phyloP scores from a whole-genome alignment of 2,113 vertebrate genomes.

The Seriola dumerili region DNA sequence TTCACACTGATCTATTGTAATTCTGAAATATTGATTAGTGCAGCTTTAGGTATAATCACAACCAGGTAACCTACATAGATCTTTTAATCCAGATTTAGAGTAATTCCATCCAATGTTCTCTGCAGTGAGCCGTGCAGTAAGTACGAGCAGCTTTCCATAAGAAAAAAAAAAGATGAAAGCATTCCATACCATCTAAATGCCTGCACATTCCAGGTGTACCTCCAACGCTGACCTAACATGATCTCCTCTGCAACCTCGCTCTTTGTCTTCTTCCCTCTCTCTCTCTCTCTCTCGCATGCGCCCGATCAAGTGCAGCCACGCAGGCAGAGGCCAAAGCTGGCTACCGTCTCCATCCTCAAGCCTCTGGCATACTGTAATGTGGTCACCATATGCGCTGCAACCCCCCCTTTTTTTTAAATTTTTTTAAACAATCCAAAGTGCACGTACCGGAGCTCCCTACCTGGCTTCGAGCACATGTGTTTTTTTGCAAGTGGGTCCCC shows the following conservation, averaged over 20 bases:
- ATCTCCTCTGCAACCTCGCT: constrained; percentile 36
- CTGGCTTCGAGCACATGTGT: constrained; percentile 59
- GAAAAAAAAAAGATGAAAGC: constrained; percentile 71
- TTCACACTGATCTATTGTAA: not conserved
- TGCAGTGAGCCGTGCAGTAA: constrained; percentile 18
- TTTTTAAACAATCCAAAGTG: constrained; percentile 47
- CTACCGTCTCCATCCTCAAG: constrained; percentile 43
- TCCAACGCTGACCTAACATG: constrained; percentile 66
- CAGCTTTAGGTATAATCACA: constrained; percentile 10
- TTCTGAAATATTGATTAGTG: constrained; percentile 1
- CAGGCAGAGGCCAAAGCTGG: constrained; percentile 46
- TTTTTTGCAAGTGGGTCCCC: constrained; percentile 44
- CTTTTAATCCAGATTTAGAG: constrained; percentile 31
- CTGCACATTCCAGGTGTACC: constrained; percentile 72
- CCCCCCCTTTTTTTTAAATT: not conserved
- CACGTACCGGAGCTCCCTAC: constrained; percentile 44
- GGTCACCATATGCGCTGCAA: constrained; percentile 66
- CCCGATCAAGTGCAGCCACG: constrained; percentile 50
- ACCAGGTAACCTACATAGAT: constrained; percentile 12
- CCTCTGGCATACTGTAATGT: constrained; percentile 59
- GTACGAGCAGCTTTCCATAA: constrained; percentile 52
- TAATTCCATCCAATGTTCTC: constrained; percentile 10
- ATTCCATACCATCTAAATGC: constrained; percentile 65
- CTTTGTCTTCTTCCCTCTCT: constrained; percentile 35
- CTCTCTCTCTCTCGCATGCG: constrained; percentile 29